A percentile compares a stretch with the other conserved stretches of the same genome.
Evolutionary conservation across 1,140 invertebrate species (phyloP).

Genomic region (Drosophila nigrodunni): DNA sequence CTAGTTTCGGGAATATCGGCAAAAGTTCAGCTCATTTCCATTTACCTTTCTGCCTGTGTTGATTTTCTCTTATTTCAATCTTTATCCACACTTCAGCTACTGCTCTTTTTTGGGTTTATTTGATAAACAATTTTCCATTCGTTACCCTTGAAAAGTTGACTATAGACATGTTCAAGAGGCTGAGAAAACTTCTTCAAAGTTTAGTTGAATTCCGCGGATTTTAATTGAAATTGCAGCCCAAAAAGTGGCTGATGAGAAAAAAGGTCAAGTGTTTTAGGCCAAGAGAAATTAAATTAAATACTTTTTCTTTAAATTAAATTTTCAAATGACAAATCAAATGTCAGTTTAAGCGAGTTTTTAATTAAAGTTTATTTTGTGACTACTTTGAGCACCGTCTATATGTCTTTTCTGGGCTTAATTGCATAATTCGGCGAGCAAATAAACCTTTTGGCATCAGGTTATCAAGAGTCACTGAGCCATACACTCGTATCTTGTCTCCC

Average conservation of each 20-base stretch:
- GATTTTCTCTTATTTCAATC: conserved; percentile 22
- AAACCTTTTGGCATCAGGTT: conserved; percentile 13
- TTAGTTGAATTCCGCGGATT: conserved; percentile 20
- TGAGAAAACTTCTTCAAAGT: conserved; percentile 7
- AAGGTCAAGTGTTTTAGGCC: conserved; percentile 29
- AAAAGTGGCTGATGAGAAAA: conserved; percentile 38
- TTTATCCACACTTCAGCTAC: conserved; percentile 33
- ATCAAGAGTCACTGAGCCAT: conserved; percentile 9
- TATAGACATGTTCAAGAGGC: conserved; percentile 57
- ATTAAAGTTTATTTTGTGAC: background rate
- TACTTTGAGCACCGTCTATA: background rate
- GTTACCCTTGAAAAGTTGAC: conserved; percentile 37
- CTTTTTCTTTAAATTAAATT: conserved; percentile 33
- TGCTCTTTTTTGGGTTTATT: conserved; percentile 26
- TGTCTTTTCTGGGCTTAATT: conserved; percentile 4
- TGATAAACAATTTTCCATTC: conserved; percentile 52
- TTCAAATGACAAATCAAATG: conserved; percentile 1
- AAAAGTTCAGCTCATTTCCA: conserved; percentile 39
- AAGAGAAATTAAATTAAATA: conserved; percentile 39
- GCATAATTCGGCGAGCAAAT: conserved; percentile 25
- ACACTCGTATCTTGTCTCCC: background rate
- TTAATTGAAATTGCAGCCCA: conserved; percentile 69
- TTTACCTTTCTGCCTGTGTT: conserved; percentile 25
- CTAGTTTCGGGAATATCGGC: conserved; percentile 23
- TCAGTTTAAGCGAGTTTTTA: background rate